Evolutionary conservation across 2,888 invertebrate species (phyloP).

Genomic region (Drymonia ruficornis): DNA sequence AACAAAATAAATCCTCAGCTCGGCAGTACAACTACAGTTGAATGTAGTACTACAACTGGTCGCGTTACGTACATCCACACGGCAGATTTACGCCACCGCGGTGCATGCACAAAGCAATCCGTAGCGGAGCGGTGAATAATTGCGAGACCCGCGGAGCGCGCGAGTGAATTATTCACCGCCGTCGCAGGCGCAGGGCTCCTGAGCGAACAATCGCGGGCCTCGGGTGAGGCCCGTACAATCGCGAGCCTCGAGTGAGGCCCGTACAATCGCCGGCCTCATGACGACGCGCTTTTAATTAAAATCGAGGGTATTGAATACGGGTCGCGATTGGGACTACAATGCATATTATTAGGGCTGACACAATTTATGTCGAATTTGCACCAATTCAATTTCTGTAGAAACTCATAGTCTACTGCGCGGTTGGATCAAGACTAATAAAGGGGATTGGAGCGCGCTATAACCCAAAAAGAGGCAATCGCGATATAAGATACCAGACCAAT

Average conservation of each 20-base stretch:
- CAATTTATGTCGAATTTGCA: neutral
- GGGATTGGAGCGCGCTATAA: too few species aligned
- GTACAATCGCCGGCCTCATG: constrained; percentile 12
- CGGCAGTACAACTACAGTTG: too few species aligned
- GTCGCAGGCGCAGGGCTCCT: constrained; percentile 9
- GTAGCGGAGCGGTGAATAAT: constrained; percentile 30
- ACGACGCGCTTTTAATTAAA: constrained; percentile 16
- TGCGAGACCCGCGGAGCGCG: constrained; percentile 22
- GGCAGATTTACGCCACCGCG: constrained; percentile 20
- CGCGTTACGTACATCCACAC: constrained; percentile 17
- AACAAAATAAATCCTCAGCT: neutral
- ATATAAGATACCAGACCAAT: too few species aligned
- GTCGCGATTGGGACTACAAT: neutral
- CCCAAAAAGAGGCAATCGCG: too few species aligned
- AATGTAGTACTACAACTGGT: neutral
- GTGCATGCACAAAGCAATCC: constrained; percentile 18
- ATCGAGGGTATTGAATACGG: constrained; percentile 2
- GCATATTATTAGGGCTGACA: too few species aligned
- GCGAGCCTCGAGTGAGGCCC: constrained; percentile 3
- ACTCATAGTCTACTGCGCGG: too few species aligned
- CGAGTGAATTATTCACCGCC: constrained; percentile 20
- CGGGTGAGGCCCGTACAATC: constrained; percentile 14
- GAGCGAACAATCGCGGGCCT: constrained; percentile 13
- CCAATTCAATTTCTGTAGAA: neutral
- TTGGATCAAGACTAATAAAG: too few species aligned